A percentile compares a stretch with the other conserved stretches of the same genome.
Evolutionary conservation across 2,113 vertebrate species (phyloP).

Genomic region (Festucalex cinctus): DNA sequence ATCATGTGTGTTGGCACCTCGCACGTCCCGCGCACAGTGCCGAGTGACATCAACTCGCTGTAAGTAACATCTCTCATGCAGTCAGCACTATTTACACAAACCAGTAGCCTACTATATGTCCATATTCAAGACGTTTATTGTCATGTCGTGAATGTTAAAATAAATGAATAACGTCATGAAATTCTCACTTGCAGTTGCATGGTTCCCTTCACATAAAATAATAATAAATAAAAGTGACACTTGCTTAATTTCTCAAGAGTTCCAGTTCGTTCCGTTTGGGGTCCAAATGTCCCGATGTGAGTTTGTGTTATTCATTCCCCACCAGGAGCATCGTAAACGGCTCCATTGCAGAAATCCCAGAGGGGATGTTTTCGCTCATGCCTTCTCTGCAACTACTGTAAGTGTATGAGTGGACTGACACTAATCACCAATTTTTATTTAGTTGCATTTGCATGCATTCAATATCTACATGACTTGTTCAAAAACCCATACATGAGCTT

Average conservation of each 20-base stretch:
- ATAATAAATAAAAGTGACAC: too few relatives aligned
- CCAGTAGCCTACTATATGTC: not conserved
- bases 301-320: not conserved
- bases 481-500: too few relatives aligned
- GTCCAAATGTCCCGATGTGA: not conserved
- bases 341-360: slow-evolving; percentile 88
- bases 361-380: slow-evolving; percentile 93
- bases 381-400: slow-evolving; percentile 93
- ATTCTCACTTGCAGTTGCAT: not conserved
- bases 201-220: too few relatives aligned
- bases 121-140: not conserved
- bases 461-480: too few relatives aligned
- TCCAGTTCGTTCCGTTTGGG: not conserved
- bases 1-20: slow-evolving; percentile 88
- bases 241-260: not conserved
- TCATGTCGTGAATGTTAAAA: not conserved
- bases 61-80: slow-evolving; percentile 72
- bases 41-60: slow-evolving; percentile 87
- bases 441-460: not conserved
- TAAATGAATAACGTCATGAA: not conserved
- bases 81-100: not conserved
- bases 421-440: not conserved
- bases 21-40: slow-evolving; percentile 79
- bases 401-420: slow-evolving; percentile 55
- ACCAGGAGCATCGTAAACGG: slow-evolving; percentile 94